Percentiles rank a stretch among this genome's conserved stretches.
These are phyloP conservation scores for Sitta europaea DNA, from an alignment of 2,113 vertebrate species.

Conservation along the genomic window DNA sequence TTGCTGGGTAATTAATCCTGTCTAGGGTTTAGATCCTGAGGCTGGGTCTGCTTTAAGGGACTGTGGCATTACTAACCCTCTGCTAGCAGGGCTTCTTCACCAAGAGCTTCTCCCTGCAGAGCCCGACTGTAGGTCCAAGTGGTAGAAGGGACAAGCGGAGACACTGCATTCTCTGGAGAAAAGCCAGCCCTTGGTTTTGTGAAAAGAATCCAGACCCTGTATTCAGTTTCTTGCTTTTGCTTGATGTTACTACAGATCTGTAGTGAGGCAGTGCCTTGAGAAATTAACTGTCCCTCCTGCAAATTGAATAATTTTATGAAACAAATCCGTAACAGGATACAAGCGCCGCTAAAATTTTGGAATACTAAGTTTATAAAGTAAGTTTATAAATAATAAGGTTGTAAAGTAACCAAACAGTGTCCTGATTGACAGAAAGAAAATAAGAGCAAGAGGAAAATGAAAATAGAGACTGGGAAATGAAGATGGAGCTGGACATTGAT, in stretches of 20 bases:
- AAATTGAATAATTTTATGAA: not conserved
- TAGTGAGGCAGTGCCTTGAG: not conserved
- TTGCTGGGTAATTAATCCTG: constrained; percentile 69
- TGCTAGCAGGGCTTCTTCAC: not conserved
- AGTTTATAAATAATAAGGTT: not conserved
- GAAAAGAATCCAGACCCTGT: not conserved
- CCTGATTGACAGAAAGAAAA: not conserved
- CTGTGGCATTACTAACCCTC: not conserved
- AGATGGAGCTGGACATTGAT: not conserved
- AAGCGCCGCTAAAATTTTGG: not conserved
- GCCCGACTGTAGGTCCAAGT: not conserved
- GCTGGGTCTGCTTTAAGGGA: not conserved
- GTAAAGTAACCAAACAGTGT: not conserved
- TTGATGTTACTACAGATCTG: not conserved
- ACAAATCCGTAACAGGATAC: not conserved
- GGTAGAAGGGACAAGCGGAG: not conserved
- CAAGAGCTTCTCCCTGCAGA: not conserved
- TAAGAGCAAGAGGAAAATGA: not conserved
- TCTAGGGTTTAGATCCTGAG: constrained; percentile 40
- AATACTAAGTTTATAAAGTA: not conserved
- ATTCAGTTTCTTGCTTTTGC: not conserved
- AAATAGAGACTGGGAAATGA: not conserved
- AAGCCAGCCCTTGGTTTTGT: not conserved
- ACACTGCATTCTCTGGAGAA: not conserved
- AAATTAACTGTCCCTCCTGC: not conserved